phyloP scores from a whole-genome alignment of 23 tunicate genomes.

The Phallusia fumigata region DNA sequence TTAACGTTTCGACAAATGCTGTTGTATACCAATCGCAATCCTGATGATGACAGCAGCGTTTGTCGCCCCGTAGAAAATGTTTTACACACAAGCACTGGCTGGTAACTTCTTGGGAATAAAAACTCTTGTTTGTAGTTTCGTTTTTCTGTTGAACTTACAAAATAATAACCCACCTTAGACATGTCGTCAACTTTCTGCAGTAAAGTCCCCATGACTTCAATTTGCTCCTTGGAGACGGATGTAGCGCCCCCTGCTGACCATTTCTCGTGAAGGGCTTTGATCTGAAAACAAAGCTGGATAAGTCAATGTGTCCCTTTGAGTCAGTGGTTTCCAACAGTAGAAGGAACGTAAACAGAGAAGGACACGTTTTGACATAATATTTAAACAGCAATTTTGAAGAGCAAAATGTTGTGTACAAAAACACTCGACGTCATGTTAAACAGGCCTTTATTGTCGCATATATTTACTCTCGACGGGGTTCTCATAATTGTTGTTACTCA shows the following conservation, averaged over 20 bases:
- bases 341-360: too few relatives aligned
- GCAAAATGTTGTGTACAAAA: too few relatives aligned
- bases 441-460: not conserved
- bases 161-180: slow-evolving; percentile 19
- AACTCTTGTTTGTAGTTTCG: slow-evolving; percentile 30
- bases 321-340: too few relatives aligned
- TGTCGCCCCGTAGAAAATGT: too few relatives aligned
- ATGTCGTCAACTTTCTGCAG: slow-evolving; percentile 31
- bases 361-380: too few relatives aligned
- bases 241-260: slow-evolving; percentile 47
- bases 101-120: too few relatives aligned
- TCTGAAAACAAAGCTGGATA: slow-evolving; percentile 24
- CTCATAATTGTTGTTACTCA: not conserved
- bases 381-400: too few relatives aligned
- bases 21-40: too few relatives aligned
- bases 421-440: slow-evolving; percentile 27
- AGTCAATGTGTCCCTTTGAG: slow-evolving; percentile 53
- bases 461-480: slow-evolving; percentile 35
- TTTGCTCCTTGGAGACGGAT: slow-evolving; percentile 48
- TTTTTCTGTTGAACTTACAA: slow-evolving; percentile 62
- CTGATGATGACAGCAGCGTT: too few relatives aligned
- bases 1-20: too few relatives aligned
- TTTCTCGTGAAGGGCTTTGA: slow-evolving; percentile 55
- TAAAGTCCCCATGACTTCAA: slow-evolving; percentile 35
- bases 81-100: too few relatives aligned